These are phyloP conservation scores for Anodontia alba DNA, from an alignment of 2,888 invertebrate species.

Conservation along the genomic window DNA sequence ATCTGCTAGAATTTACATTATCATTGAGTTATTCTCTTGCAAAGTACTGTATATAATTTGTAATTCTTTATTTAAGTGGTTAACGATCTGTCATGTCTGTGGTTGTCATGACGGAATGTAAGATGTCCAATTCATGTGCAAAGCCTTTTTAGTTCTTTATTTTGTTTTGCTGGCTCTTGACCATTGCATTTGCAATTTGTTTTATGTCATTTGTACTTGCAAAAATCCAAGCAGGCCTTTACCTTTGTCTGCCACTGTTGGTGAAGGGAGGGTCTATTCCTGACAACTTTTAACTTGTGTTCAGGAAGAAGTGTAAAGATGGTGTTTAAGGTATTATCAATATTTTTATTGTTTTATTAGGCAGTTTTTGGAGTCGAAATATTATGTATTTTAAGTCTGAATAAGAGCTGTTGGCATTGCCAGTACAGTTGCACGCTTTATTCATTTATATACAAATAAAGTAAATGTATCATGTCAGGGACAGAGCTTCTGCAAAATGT, in stretches of 20 bases:
- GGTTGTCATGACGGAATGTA: conserved; percentile 21
- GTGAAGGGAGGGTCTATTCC: conserved; percentile 14
- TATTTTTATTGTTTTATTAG: conserved; percentile 9
- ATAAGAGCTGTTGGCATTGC: background rate
- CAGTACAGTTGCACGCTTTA: background rate
- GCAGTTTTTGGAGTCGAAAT: background rate
- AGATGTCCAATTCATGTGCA: conserved; percentile 20
- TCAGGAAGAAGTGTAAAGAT: background rate
- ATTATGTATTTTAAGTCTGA: background rate
- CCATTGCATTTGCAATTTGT: conserved; percentile 21
- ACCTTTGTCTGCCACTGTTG: conserved; percentile 27
- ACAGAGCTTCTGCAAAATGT: background rate
- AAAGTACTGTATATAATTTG: background rate
- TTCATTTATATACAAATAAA: too few relatives aligned
- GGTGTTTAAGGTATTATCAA: background rate
- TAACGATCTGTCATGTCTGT: conserved; percentile 11
- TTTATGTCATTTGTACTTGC: background rate
- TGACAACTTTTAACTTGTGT: background rate
- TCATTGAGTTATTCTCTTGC: background rate
- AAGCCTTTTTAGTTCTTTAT: background rate
- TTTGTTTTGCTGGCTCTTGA: background rate
- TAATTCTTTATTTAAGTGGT: background rate
- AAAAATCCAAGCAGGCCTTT: conserved; percentile 31
- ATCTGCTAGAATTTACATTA: conserved; percentile 2
- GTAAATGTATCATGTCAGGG: too few relatives aligned